These are phyloP conservation scores for Pristionchus entomophagus DNA, from an alignment of 2,888 invertebrate genomes.

Conservation along the genomic window DNA sequence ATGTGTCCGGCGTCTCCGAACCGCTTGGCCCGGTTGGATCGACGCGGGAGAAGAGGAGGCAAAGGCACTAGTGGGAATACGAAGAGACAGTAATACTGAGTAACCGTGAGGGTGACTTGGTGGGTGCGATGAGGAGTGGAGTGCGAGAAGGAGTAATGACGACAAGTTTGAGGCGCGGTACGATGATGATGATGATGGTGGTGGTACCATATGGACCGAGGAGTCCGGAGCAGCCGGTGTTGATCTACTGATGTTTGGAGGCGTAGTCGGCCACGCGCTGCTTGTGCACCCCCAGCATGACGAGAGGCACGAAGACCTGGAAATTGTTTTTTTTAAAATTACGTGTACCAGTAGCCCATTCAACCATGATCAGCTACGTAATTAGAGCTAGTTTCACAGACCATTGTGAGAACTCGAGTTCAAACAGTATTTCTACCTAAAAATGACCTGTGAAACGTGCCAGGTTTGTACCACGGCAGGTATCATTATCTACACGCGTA, in stretches of 20 bases:
- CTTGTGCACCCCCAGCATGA: conserved; percentile 73
- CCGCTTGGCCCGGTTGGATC: no score
- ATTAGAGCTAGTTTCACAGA: no score
- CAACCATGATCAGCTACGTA: no score
- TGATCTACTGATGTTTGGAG: conserved; percentile 48
- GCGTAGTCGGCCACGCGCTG: conserved; percentile 66
- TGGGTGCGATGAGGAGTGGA: neutral
- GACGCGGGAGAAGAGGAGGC: neutral
- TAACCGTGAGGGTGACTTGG: neutral
- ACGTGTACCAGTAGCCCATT: no score
- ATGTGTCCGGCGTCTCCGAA: neutral
- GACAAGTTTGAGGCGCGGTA: neutral
- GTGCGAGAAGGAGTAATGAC: neutral
- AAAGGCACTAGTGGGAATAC: neutral
- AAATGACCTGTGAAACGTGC: no score
- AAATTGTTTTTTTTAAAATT: neutral
- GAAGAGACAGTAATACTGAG: neutral
- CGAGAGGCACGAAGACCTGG: conserved; percentile 70
- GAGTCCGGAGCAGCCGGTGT: no score
- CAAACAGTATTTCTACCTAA: no score
- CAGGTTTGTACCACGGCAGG: no score
- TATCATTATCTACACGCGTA: no score
- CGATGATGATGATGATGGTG: neutral
- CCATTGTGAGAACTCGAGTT: no score
- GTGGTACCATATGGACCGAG: neutral